Evolutionary conservation across 1,140 invertebrate genomes (phyloP).

Genomic region (Drosophila equinoxialis): DNA sequence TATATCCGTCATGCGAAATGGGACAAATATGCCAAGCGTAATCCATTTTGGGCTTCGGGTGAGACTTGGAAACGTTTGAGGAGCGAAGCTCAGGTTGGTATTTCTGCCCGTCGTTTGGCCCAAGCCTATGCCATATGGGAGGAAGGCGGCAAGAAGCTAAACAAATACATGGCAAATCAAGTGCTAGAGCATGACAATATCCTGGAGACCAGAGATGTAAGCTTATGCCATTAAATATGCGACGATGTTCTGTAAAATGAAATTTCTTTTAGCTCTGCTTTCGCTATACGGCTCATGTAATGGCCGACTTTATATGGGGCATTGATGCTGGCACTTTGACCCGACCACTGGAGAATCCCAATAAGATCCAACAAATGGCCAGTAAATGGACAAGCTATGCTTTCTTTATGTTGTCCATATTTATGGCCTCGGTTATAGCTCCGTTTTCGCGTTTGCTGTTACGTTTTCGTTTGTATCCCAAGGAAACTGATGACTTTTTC

Average conservation of each 20-base stretch:
- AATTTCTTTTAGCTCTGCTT: slow-evolving; percentile 63
- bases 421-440: slow-evolving; percentile 55
- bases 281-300: slow-evolving; percentile 84
- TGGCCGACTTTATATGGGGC: slow-evolving; percentile 84
- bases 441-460: slow-evolving; percentile 42
- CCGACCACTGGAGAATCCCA: slow-evolving; percentile 31
- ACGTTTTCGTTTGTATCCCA: slow-evolving; percentile 59
- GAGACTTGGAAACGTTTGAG: slow-evolving; percentile 85
- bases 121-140: slow-evolving; percentile 68
- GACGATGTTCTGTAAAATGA: not conserved
- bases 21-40: slow-evolving; percentile 82
- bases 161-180: slow-evolving; percentile 39
- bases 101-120: slow-evolving; percentile 82
- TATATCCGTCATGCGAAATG: slow-evolving; percentile 61
- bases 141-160: slow-evolving; percentile 58
- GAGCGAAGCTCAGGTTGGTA: slow-evolving; percentile 84
- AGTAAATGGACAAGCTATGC: slow-evolving; percentile 56
- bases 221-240: not conserved
- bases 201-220: slow-evolving; percentile 70
- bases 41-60: slow-evolving; percentile 83
- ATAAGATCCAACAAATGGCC: slow-evolving; percentile 59
- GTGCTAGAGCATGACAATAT: slow-evolving; percentile 20
- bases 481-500: slow-evolving; percentile 77
- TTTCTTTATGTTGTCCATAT: slow-evolving; percentile 60
- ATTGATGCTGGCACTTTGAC: slow-evolving; percentile 81